phyloP scores from a whole-genome alignment of 2,113 vertebrate species.

The Erythrolamprus reginae region DNA sequence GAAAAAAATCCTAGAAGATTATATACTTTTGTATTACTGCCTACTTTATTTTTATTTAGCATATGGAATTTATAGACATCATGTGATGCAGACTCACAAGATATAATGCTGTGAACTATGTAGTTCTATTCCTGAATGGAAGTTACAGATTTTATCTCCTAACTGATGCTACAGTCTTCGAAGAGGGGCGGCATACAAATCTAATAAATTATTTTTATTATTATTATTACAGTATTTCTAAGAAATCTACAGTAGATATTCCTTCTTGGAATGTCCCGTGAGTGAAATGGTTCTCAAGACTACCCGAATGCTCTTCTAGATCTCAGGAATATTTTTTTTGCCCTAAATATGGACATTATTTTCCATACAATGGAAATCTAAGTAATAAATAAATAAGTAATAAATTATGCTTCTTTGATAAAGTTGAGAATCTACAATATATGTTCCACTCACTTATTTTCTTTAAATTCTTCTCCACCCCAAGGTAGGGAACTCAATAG shows the following conservation, averaged over 20 bases:
- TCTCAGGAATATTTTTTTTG: background rate
- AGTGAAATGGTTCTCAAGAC: background rate
- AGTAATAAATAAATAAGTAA: too few relatives aligned
- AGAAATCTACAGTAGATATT: background rate
- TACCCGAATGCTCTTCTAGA: background rate
- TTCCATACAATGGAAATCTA: too few relatives aligned
- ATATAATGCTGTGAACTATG: background rate
- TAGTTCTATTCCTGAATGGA: background rate
- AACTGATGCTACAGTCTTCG: background rate
- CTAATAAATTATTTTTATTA: too few relatives aligned
- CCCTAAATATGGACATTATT: background rate
- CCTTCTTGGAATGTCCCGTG: background rate
- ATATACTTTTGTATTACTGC: background rate
- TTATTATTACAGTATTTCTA: fast-evolving
- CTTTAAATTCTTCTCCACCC: background rate
- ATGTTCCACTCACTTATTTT: background rate
- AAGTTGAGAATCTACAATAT: background rate
- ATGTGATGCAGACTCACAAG: background rate
- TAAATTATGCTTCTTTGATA: background rate
- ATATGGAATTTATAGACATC: too few relatives aligned
- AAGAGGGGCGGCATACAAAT: too few relatives aligned
- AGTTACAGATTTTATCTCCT: background rate
- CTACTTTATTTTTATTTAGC: background rate
- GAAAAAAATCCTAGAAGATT: background rate
- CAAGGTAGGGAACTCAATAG: background rate